These are phyloP conservation scores for Epizoanthus scotinus DNA, from an alignment of 92 coral and sea anemone species.

Conservation along the genomic window DNA sequence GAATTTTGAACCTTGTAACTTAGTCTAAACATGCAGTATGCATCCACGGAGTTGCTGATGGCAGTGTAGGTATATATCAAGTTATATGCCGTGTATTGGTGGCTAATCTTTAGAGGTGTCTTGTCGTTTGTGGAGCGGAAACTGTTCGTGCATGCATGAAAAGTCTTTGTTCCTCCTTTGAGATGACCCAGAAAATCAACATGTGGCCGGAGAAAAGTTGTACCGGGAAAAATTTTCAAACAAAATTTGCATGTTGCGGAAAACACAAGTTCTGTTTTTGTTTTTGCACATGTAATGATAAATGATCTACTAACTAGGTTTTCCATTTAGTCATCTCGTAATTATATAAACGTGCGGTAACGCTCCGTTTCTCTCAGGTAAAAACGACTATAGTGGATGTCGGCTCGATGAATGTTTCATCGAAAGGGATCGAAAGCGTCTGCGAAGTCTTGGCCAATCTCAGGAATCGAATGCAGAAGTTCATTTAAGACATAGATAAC, in stretches of 20 bases:
- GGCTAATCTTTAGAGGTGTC: too few relatives aligned
- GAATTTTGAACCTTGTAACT: background rate
- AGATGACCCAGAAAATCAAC: background rate
- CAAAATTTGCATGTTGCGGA: slow-evolving; percentile 4
- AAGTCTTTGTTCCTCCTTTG: background rate
- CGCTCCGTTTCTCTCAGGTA: background rate
- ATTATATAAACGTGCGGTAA: background rate
- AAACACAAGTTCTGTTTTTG: background rate
- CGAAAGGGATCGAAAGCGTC: background rate
- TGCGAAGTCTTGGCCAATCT: background rate
- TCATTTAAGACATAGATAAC: background rate
- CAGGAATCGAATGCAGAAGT: slow-evolving; percentile 6
- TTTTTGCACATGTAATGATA: background rate
- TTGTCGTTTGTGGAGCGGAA: too few relatives aligned
- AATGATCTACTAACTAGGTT: background rate
- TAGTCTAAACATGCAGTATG: too few relatives aligned
- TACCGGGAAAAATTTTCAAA: background rate
- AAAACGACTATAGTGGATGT: background rate
- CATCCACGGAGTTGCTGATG: too few relatives aligned
- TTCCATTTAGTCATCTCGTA: background rate
- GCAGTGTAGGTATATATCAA: too few relatives aligned
- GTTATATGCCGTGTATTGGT: too few relatives aligned
- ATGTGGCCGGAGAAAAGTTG: slow-evolving; percentile 13
- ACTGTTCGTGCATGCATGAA: background rate
- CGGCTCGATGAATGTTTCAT: background rate